phyloP scores from a whole-genome alignment of 2,797 vertebrate species.

The Malacoraja senta region DNA sequence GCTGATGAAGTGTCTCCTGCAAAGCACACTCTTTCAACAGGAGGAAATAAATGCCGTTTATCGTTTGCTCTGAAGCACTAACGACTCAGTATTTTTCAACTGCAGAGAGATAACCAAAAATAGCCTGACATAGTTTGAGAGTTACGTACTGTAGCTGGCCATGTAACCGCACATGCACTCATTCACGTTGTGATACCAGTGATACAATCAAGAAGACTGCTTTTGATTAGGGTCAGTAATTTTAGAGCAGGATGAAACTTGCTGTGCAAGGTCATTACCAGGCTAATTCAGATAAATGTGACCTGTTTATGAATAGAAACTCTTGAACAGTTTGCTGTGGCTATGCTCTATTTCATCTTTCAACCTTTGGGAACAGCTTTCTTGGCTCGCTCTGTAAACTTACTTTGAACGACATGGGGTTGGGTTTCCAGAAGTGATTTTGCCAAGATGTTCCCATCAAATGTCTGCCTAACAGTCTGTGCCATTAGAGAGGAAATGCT shows the following conservation, averaged over 20 bases:
- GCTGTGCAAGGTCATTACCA: slow-evolving; percentile 21
- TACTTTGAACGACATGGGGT: slow-evolving; percentile 18
- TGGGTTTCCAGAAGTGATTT: slow-evolving; percentile 33
- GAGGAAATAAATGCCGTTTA: neutral
- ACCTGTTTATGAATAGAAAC: slow-evolving; percentile 13
- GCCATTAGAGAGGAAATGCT: too few species aligned
- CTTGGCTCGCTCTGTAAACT: slow-evolving; percentile 31
- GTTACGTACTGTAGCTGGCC: neutral
- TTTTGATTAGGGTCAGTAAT: slow-evolving; percentile 29
- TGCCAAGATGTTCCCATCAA: slow-evolving; percentile 12
- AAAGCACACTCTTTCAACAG: neutral
- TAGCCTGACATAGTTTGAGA: neutral
- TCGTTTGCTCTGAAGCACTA: neutral
- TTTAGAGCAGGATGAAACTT: slow-evolving; percentile 24
- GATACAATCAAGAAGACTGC: slow-evolving; percentile 27
- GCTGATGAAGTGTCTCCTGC: neutral
- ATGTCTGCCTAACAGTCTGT: neutral
- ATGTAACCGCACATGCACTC: neutral
- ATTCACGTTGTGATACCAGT: neutral
- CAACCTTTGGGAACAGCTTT: slow-evolving; percentile 7
- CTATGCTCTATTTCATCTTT: slow-evolving; percentile 20
- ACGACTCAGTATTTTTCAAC: neutral
- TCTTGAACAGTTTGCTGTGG: slow-evolving; percentile 3
- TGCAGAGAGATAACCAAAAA: neutral
- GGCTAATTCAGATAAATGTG: slow-evolving; percentile 30